Percentiles rank a stretch among this genome's conserved stretches.
phyloP scores from a whole-genome alignment of 1,140 invertebrate species.

The Kradibia gibbosae region DNA sequence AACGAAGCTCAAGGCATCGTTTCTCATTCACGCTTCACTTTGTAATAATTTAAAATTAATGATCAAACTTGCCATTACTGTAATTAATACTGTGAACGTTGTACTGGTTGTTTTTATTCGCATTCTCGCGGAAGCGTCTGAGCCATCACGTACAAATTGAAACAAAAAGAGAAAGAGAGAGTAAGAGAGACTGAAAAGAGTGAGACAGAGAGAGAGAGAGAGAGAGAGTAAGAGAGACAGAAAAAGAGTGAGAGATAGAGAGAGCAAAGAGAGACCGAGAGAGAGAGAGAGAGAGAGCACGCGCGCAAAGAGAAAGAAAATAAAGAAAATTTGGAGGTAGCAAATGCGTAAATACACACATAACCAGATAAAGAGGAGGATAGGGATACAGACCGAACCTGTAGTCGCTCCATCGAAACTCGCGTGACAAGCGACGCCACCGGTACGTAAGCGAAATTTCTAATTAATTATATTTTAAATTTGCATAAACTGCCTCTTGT shows the following conservation, averaged over 20 bases:
- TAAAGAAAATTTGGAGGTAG: background rate
- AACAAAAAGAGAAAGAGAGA: background rate
- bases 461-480: conserved; percentile 44
- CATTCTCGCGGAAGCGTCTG: background rate
- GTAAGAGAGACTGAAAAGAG: background rate
- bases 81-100: conserved; percentile 63
- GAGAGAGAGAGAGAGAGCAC: background rate
- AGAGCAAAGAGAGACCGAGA: background rate
- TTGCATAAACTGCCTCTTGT: conserved; percentile 32
- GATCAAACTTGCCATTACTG: conserved; percentile 63
- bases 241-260: background rate
- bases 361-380: background rate
- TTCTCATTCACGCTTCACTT: conserved; percentile 59
- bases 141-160: background rate
- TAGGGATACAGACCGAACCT: background rate
- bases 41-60: conserved; percentile 65
- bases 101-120: conserved; percentile 56
- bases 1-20: conserved; percentile 49
- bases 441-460: conserved; percentile 16
- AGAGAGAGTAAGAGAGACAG: no score
- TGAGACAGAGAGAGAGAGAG: background rate
- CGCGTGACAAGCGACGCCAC: background rate
- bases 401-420: conserved; percentile 14
- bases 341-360: conserved; percentile 21
- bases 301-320: background rate